Conservation (phyloP, 2,113 vertebrate genomes). For the Collichthys lucidus region DNA sequence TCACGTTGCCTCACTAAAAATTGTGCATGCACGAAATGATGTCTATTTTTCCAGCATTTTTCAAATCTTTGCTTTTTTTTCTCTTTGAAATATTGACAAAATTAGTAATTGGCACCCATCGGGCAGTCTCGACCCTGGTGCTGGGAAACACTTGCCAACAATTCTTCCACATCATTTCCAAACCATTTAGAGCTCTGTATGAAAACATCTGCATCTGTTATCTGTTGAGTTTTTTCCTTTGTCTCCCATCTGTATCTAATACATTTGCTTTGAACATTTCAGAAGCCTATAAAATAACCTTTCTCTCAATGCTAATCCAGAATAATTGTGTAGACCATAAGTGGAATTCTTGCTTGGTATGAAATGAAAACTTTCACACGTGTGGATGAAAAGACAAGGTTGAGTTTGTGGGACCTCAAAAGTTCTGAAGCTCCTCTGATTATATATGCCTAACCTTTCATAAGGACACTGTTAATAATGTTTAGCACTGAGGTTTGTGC, state of each 20-base stretch:
- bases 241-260: not conserved
- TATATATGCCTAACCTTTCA: conserved; percentile 32
- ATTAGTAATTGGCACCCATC: not conserved
- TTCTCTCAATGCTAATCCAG: not conserved
- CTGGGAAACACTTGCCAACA: not conserved
- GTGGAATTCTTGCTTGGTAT: not conserved
- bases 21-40: too few species aligned
- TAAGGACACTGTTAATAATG: conserved; percentile 30
- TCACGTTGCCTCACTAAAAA: too few species aligned
- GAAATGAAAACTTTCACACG: not conserved
- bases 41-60: not conserved
- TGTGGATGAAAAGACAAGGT: not conserved
- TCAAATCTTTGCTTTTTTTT: not conserved
- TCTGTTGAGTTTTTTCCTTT: not conserved
- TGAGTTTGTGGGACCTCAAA: conserved; percentile 10
- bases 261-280: not conserved
- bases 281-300: not conserved
- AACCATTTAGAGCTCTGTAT: not conserved
- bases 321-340: not conserved
- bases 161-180: not conserved
- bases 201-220: not conserved
- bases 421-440: conserved; percentile 4
- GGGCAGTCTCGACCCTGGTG: not conserved
- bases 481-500: conserved; percentile 43
- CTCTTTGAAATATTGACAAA: too few species aligned